Evolutionary conservation across 2,888 invertebrate genomes (phyloP).

Genomic region (Galerucella pusilla): DNA sequence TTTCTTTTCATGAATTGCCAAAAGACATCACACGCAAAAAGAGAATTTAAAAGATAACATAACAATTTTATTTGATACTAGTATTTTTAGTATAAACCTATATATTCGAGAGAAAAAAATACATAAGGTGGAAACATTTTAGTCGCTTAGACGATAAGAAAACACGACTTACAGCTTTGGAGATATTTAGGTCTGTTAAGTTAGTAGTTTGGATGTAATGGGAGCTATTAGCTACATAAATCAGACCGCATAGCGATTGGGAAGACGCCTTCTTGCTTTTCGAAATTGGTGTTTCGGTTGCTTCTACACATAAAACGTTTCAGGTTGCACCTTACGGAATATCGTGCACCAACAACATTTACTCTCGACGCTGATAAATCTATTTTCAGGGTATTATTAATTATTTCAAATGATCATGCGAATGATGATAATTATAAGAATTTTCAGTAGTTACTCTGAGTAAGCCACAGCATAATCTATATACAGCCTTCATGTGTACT

Average conservation of each 20-base stretch:
- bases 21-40: too few relatives aligned
- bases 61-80: too few relatives aligned
- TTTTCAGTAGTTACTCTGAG: too few relatives aligned
- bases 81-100: too few relatives aligned
- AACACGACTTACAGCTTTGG: constrained; percentile 3
- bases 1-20: too few relatives aligned
- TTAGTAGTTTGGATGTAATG: constrained; percentile 40
- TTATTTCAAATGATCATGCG: too few relatives aligned
- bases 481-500: too few relatives aligned
- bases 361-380: too few relatives aligned
- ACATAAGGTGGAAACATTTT: not conserved
- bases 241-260: constrained; percentile 32
- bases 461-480: too few relatives aligned
- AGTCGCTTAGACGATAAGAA: not conserved
- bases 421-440: too few relatives aligned
- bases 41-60: too few relatives aligned
- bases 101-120: not conserved
- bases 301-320: constrained; percentile 33
- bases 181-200: constrained; percentile 33
- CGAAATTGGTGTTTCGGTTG: constrained; percentile 38
- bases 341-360: not conserved
- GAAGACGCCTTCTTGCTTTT: constrained; percentile 37
- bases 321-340: constrained; percentile 23
- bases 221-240: constrained; percentile 40
- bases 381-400: too few relatives aligned